phyloP scores from a whole-genome alignment of 2,113 vertebrate species.

The Corythornis cristatus region DNA sequence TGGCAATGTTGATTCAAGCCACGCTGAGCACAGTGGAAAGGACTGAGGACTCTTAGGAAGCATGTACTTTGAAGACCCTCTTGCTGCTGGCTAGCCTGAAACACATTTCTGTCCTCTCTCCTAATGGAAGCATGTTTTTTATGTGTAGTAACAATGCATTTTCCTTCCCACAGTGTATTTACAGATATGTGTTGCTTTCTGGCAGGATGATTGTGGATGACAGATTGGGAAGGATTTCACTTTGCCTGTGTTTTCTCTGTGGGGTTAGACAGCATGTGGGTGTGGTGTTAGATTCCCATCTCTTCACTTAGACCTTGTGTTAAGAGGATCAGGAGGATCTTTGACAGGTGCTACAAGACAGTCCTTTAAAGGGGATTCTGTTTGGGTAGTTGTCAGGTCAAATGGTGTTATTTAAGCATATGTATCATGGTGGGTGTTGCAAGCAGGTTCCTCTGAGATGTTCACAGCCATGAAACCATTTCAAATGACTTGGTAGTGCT shows the following conservation, averaged over 20 bases:
- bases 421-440: conserved; percentile 47
- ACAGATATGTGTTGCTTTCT: conserved; percentile 69
- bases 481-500: background rate
- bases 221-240: conserved; percentile 61
- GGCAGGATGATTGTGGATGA: conserved; percentile 56
- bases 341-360: conserved; percentile 41
- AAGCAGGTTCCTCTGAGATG: conserved; percentile 21
- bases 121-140: conserved; percentile 61
- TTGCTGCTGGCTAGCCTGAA: conserved; percentile 20
- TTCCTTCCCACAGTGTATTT: conserved; percentile 46
- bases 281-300: conserved; percentile 37
- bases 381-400: conserved; percentile 57
- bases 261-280: conserved; percentile 40
- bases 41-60: conserved; percentile 39
- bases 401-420: conserved; percentile 51
- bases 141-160: conserved; percentile 64
- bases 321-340: conserved; percentile 45
- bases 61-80: background rate
- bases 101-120: conserved; percentile 30
- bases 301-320: conserved; percentile 19
- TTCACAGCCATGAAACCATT: conserved; percentile 31
- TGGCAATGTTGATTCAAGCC: conserved; percentile 20
- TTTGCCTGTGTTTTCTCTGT: conserved; percentile 64
- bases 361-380: conserved; percentile 41
- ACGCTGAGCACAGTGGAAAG: background rate